These are phyloP conservation scores for Parnassius mnemosyne DNA, from an alignment of 2,888 invertebrate genomes.

Conservation along the genomic window DNA sequence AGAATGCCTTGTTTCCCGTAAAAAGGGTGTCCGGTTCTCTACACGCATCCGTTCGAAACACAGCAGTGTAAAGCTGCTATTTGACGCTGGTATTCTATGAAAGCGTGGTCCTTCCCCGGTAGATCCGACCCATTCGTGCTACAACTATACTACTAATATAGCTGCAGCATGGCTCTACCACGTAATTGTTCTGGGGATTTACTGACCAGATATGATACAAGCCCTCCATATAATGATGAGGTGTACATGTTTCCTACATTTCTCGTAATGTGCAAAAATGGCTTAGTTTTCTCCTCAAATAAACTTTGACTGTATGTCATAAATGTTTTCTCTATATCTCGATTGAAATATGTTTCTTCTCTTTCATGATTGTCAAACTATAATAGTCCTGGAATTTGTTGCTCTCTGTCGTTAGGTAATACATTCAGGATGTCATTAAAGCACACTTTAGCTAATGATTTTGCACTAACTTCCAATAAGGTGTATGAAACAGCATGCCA, in stretches of 20 bases:
- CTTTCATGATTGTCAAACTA: conserved; percentile 85
- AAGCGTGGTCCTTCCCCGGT: no score
- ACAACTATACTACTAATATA: no score
- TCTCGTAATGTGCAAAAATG: conserved; percentile 91
- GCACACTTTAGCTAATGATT: conserved; percentile 94
- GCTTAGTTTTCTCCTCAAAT: conserved; percentile 91
- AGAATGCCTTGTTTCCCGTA: no score
- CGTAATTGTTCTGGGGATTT: conserved; percentile 83
- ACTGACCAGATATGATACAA: conserved; percentile 91
- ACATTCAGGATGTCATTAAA: conserved; percentile 91
- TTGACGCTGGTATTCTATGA: no score
- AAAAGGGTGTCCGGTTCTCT: no score
- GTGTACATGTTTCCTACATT: conserved; percentile 99
- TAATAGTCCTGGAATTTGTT: conserved; percentile 84
- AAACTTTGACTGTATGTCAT: conserved; percentile 86
- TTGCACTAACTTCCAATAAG: conserved; percentile 98
- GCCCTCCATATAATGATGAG: conserved; percentile 95
- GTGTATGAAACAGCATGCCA: conserved; percentile 95
- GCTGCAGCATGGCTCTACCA: no score
- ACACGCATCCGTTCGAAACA: no score
- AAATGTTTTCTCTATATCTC: conserved; percentile 93
- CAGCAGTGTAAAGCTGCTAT: no score
- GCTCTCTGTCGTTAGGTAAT: conserved; percentile 73
- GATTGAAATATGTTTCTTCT: conserved; percentile 93
- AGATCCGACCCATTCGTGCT: no score